Base-by-base conservation (phyloP, 1,140 invertebrate genomes). In the Brachionus koreanus region DNA sequence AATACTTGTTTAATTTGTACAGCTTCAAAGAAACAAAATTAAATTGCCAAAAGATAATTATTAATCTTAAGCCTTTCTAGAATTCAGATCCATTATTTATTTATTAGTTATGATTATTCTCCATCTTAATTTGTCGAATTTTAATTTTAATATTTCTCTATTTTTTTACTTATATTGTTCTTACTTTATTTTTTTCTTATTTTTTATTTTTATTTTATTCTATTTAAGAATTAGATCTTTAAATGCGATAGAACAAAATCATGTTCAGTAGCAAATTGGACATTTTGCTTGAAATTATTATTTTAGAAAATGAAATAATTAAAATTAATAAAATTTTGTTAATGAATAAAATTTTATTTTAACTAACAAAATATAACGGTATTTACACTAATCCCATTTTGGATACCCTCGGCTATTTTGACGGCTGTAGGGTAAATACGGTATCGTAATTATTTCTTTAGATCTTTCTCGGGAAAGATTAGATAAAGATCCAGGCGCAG, bases 341-440 rank as follows among this genome's bases (percentile, higher is more conserved):
- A n/a, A n/a, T n/a, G 29, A 33, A 65, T 65, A 33, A 65, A 33
- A 57, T 19, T 57, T 57, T 9, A 37, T 37, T 37, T 29, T 35
- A 65, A 65, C 12, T 29, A 65, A 65, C 13, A 10, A 57, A 57
- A 19, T 7, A 57, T 57, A 5, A 4, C 10, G 13, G 16, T 9
- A 69, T 42, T 39, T 42, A 69, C 35, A 69, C 7, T 46, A 46
- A 25, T 74, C 37, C 69, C 69, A 74, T 23, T 16, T 23, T 29
- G 69, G 69, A 74, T 74, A 74, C 7, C 69, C 69, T 10, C 69
- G 69, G 23, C 69, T 39, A 74, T 43, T 74, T 43, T 46, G 37
- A 25, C 69, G 69, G 25, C 16, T 74, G 25, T 74, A 74, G 3
- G 69, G 69, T 19, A 74, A 46, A 29, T 43, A 74, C 9, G 69